A percentile compares a stretch with the other conserved stretches of the same genome.
Evolutionary conservation across 2,113 vertebrate genomes (phyloP).

Genomic region (human (Homo sapiens)): DNA sequence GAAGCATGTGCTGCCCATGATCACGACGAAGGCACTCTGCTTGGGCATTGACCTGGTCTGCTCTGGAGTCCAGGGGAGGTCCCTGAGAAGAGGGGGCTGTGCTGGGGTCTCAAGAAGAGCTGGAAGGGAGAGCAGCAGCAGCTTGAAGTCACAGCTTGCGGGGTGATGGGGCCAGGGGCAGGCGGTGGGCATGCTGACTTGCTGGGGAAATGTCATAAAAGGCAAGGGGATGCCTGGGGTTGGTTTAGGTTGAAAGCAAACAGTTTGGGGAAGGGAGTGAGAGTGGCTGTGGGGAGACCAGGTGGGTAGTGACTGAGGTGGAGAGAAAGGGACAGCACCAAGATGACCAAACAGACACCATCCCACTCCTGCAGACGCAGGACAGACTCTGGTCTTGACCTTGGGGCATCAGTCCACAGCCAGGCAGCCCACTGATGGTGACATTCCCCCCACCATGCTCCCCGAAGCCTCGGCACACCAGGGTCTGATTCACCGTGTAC

Average conservation of each 20-base stretch:
- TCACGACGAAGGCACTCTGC: rapidly evolving
- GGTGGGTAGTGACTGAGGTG: not conserved
- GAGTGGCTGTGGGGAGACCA: not conserved
- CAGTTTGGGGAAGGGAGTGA: not conserved
- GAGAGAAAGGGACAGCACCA: not conserved
- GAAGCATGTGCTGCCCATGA: not conserved
- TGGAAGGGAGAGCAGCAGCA: not conserved
- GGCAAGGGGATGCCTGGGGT: rapidly evolving
- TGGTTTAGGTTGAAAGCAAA: not conserved
- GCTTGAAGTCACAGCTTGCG: not conserved
- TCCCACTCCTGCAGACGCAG: not conserved
- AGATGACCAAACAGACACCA: not conserved
- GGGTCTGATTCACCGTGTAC: not conserved
- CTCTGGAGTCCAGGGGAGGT: not conserved
- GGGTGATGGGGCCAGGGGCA: not conserved
- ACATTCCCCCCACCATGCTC: not conserved
- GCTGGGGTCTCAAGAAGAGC: not conserved
- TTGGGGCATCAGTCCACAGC: not conserved
- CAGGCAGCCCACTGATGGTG: not conserved
- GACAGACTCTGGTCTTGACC: not conserved
- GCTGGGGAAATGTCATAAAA: not conserved
- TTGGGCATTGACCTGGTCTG: not conserved
- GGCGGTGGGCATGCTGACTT: not conserved
- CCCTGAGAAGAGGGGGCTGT: not conserved
- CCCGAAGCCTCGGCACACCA: rapidly evolving